phyloP scores from a whole-genome alignment of 2,888 invertebrate genomes.

The Philereme vetulata region DNA sequence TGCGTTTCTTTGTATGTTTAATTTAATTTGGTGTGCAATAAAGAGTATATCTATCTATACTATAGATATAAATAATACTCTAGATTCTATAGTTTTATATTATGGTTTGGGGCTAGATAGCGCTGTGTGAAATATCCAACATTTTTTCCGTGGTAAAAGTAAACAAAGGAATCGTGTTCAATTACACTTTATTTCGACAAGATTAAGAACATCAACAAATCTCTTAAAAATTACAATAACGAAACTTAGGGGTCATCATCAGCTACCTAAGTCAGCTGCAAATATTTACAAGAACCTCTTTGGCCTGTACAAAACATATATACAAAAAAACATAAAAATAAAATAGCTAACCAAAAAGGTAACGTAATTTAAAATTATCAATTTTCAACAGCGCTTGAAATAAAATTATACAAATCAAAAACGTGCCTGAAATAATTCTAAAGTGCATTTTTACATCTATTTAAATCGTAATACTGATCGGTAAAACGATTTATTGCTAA shows the following conservation, averaged over 20 bases:
- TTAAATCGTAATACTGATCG: constrained; percentile 62
- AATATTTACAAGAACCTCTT: constrained; percentile 81
- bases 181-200: constrained; percentile 79
- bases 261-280: constrained; percentile 64
- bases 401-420: constrained; percentile 48
- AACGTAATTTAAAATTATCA: constrained; percentile 80
- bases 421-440: constrained; percentile 36
- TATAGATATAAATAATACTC: too few species aligned
- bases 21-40: too few species aligned
- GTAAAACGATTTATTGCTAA: constrained; percentile 47
- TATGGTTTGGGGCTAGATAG: too few species aligned
- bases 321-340: constrained; percentile 59
- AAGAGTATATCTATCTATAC: too few species aligned
- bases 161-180: constrained; percentile 48
- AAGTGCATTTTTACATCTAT: constrained; percentile 36
- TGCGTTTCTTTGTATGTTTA: too few species aligned
- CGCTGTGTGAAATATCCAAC: too few species aligned
- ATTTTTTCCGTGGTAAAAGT: neutral
- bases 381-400: constrained; percentile 66
- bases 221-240: constrained; percentile 81
- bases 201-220: constrained; percentile 84
- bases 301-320: constrained; percentile 79
- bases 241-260: constrained; percentile 71
- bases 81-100: too few species aligned
- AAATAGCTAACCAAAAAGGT: constrained; percentile 72